phyloP scores from a whole-genome alignment of 2,797 vertebrate species.

The Perodicticus potto region DNA sequence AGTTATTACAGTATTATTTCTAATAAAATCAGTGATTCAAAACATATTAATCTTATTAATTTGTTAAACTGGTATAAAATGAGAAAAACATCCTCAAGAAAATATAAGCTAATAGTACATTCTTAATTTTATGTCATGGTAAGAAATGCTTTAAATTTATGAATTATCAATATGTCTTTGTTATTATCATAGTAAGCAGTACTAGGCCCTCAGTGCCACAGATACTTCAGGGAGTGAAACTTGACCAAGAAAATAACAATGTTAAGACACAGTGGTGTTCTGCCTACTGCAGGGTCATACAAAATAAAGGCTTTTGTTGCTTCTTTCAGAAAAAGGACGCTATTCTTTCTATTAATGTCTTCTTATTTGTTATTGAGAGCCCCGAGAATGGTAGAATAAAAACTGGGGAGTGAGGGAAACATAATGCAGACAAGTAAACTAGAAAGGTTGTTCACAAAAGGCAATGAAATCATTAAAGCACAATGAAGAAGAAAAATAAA shows the following conservation, averaged over 20 bases:
- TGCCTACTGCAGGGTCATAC: constrained; percentile 86
- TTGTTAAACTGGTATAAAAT: constrained; percentile 14
- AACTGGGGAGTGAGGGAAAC: background rate
- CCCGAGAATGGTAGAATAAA: constrained; percentile 74
- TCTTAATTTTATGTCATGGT: constrained; percentile 83
- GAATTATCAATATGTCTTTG: constrained; percentile 82
- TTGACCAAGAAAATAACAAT: constrained; percentile 85
- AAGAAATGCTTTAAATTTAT: constrained; percentile 83
- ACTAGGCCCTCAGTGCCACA: constrained; percentile 82
- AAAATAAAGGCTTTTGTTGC: constrained; percentile 86
- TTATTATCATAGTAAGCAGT: constrained; percentile 80
- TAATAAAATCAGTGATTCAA: constrained; percentile 6
- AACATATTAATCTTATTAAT: constrained; percentile 17
- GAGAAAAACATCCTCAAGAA: constrained; percentile 62
- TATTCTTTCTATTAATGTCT: constrained; percentile 83
- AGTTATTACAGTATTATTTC: background rate
- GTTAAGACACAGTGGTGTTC: constrained; percentile 86
- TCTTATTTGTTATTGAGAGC: constrained; percentile 84
- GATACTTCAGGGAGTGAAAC: constrained; percentile 86
- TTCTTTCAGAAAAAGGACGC: constrained; percentile 76
- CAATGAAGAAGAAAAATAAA: constrained; percentile 11
- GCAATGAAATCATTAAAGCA: background rate
- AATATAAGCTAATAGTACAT: constrained; percentile 81
- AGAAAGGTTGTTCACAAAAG: constrained; percentile 8
- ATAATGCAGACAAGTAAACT: background rate